These are phyloP conservation scores for Nannospalax galili DNA, from an alignment of 2,113 vertebrate species.

Conservation along the genomic window DNA sequence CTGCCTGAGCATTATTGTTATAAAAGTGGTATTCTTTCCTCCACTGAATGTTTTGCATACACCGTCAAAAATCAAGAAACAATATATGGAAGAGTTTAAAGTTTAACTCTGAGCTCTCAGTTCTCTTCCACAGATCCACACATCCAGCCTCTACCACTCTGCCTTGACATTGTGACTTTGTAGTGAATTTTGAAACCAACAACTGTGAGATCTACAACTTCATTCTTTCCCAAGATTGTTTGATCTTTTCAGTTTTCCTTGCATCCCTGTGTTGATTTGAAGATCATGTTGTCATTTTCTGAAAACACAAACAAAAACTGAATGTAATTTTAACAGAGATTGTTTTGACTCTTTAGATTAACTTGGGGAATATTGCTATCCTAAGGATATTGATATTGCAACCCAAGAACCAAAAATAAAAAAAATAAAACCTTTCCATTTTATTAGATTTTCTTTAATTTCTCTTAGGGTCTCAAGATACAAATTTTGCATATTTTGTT, in stretches of 20 bases:
- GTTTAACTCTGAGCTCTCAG: neutral
- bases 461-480: neutral
- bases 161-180: neutral
- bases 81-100: neutral
- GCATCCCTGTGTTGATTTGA: slow-evolving; percentile 16
- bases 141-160: neutral
- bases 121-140: neutral
- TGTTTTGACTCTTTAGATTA: neutral
- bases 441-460: slow-evolving; percentile 1
- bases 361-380: neutral
- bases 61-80: neutral
- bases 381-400: neutral
- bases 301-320: neutral
- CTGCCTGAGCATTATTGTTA: neutral
- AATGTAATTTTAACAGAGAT: neutral
- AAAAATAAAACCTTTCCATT: neutral
- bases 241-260: neutral
- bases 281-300: neutral
- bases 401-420: neutral
- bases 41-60: neutral
- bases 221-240: neutral
- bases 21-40: neutral
- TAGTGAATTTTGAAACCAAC: neutral
- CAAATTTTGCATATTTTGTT: neutral
- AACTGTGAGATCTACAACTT: neutral